A percentile compares a stretch with the other conserved stretches of the same genome.
Conservation (phyloP, 2,888 invertebrate species). For the Aethes cnicana region DNA sequence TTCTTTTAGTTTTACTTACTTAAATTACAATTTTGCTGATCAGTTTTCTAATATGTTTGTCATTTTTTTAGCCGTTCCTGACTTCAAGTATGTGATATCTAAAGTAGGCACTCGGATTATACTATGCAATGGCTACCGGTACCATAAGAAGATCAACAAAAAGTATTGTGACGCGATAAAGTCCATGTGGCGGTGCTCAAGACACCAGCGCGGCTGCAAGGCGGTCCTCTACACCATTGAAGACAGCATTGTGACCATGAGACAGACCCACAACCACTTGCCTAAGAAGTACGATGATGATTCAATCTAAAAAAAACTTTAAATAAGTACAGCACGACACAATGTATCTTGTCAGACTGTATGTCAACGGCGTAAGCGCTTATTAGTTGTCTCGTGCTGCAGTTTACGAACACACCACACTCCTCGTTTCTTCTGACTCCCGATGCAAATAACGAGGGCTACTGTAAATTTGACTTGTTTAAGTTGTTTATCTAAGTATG, state of each 20-base stretch:
- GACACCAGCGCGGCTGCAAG: neutral
- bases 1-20: neutral
- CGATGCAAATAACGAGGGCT: no score
- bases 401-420: no score
- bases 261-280: neutral
- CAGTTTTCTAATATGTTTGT: neutral
- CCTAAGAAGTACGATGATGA: neutral
- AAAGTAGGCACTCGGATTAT: neutral
- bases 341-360: no score
- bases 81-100: slow-evolving; percentile 2
- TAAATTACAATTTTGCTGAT: neutral
- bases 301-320: neutral
- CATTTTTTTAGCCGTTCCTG: neutral
- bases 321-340: no score
- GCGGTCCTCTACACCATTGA: slow-evolving; percentile 5
- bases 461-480: no score
- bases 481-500: no score
- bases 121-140: neutral
- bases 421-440: no score
- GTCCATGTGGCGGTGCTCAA: neutral
- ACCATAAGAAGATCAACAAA: neutral
- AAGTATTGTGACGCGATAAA: neutral
- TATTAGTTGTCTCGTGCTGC: no score
- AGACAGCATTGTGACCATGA: neutral
- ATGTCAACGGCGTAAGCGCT: no score